phyloP scores from a whole-genome alignment of 2,797 vertebrate species.

The Moxostoma hubbsi region DNA sequence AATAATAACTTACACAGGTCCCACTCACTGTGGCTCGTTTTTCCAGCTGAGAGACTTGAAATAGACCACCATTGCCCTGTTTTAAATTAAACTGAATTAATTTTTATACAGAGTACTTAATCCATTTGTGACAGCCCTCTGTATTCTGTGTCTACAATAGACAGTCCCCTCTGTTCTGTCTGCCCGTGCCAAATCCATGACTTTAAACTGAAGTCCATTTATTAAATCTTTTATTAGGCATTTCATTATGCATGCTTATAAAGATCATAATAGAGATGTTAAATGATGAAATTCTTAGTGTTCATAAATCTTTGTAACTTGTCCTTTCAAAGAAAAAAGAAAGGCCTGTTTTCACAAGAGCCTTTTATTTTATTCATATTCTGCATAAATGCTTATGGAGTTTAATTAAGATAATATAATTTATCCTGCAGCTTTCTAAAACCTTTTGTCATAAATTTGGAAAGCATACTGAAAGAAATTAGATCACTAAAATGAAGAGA shows the following conservation, averaged over 20 bases:
- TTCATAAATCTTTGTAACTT: constrained; percentile 93
- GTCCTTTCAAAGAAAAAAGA: constrained; percentile 74
- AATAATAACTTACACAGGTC: constrained; percentile 53
- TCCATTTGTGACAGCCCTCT: constrained; percentile 71
- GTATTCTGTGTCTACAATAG: constrained; percentile 70
- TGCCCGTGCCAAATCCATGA: constrained; percentile 70
- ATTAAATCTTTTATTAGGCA: constrained; percentile 76
- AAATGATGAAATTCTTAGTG: constrained; percentile 89
- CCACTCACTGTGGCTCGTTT: constrained; percentile 41
- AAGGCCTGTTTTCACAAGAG: constrained; percentile 76
- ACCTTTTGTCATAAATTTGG: constrained; percentile 72
- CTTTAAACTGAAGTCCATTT: constrained; percentile 76
- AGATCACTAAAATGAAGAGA: too few species aligned
- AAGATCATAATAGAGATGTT: constrained; percentile 92
- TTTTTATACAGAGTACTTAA: constrained; percentile 70
- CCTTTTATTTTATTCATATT: constrained; percentile 85
- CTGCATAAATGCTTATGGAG: constrained; percentile 83
- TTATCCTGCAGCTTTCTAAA: constrained; percentile 79
- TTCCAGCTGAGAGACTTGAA: constrained; percentile 55
- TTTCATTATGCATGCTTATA: constrained; percentile 83
- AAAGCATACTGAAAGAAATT: too few species aligned
- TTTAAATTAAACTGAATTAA: constrained; percentile 72
- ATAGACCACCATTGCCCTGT: constrained; percentile 58
- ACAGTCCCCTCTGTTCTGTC: constrained; percentile 42
- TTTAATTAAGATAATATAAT: constrained; percentile 90